Percentiles rank a stretch among this genome's conserved stretches.
phyloP scores from a whole-genome alignment of 2,113 vertebrate genomes.

The Nothocercus julius region DNA sequence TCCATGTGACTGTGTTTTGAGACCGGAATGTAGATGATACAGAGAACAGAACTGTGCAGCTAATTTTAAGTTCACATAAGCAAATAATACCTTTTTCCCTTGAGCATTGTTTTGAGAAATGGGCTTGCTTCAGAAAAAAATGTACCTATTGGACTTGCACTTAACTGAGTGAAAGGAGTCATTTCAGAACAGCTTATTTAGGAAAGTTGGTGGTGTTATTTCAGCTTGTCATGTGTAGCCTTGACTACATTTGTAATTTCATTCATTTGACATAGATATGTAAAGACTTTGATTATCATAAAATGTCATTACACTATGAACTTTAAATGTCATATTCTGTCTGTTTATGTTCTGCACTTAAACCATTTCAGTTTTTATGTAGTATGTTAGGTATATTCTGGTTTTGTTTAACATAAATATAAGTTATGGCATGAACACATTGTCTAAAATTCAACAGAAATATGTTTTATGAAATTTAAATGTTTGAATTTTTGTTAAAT shows the following conservation, averaged over 20 bases:
- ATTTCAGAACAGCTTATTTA: neutral
- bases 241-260: neutral
- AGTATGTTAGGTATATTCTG: neutral
- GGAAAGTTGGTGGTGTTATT: neutral
- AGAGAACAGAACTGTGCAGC: neutral
- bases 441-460: neutral
- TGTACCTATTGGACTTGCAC: neutral
- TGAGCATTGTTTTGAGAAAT: neutral
- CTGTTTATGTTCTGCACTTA: neutral
- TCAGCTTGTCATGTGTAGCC: neutral
- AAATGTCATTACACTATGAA: neutral
- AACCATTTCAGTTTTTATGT: neutral
- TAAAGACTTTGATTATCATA: neutral
- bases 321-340: neutral
- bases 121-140: neutral
- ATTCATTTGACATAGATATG: neutral
- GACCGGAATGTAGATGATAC: neutral
- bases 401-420: neutral
- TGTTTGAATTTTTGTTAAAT: neutral
- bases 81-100: neutral
- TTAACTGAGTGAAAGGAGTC: neutral
- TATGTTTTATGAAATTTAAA: neutral
- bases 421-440: neutral
- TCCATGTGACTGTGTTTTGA: neutral
- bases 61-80: neutral